Evolutionary conservation across 2,113 vertebrate species (phyloP), one percentile per base, ranked within the genome.

Genomic region (Seriola dumerili): DNA sequence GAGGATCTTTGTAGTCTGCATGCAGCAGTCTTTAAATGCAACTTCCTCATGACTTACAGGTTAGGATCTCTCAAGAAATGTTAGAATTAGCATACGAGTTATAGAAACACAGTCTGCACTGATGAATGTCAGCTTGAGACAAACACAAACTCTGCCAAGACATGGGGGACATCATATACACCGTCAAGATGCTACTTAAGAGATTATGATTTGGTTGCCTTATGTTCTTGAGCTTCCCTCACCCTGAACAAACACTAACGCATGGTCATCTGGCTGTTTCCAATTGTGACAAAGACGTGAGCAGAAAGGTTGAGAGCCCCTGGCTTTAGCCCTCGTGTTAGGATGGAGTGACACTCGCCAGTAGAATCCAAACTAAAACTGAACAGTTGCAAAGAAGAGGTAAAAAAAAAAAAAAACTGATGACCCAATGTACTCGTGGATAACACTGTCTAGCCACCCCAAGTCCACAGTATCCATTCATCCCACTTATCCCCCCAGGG

Each of bases 141-240:
- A 65, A 75, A 11, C 3, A 25, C 29, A 23, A 50, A 46, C 78
- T 42, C 36, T 76, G 34, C 34, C 50, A 38, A 82, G 72, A 71
- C 74, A 69, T 61, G 68, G 76, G 21, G 72, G 62, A 25, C 57
- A 81, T 83, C 80, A 88, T 81, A 70, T 8, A 88, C 61, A 48
- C 83, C 76, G 86, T 87, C 81, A 91, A 85, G 78, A 85, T 34
- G 72, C 87, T 92, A 88, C 78, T 92, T 90, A 93, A 88, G 63
- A 86, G 92, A 92, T 94, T 91, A 93, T 93, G 84, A 90, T 87
- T 86, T 78, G 73, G 83, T 80, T 48, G 68, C 88, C 92, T 89
- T 92, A 88, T 93, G 92, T 84, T 89, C 81, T 74, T 76, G 86
- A 68, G 80, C 88, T 84, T 88, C 52, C 78, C 14, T 81, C 36